Evolutionary conservation across 2,113 vertebrate species (phyloP), one percentile per base, ranked within the genome.

Genomic region (Hylia prasina): DNA sequence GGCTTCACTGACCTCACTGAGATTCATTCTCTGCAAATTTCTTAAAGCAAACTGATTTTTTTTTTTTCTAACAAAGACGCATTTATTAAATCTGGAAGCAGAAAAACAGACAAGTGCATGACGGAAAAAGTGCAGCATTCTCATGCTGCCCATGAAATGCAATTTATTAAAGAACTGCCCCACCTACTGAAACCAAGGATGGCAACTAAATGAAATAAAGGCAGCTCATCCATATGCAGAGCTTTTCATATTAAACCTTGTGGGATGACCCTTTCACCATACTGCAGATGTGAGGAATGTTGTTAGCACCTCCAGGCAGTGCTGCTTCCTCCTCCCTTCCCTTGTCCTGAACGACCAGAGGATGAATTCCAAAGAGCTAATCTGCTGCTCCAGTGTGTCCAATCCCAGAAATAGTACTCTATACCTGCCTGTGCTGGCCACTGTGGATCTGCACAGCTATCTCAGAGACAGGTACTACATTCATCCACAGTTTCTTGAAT

Each of bases 191-290:
- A 57, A 37, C 23, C 6, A 3, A 42, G n/a, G 30, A 48, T 11
- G 53, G 30, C 14, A 94, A 70, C 6, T 5, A 80, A 79, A 72
- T 37, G 10, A 87, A 81, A 54, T 11, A 45, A 70, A 82, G 27
- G 31, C n/a, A 60, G 21, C 35, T 80, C 35, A 68, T 18, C 23
- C 17, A 0, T n/a, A 60, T 2, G 4, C 0, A 1, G 31, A 60
- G n/a, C 30, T 87, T 57, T 68, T 56, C 48, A 9, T 4, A 24
- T 13, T 27, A 82, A 82, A 5, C 15, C 7, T 70, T 1, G 3
- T 1, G 3, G 24, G 21, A 60, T 1, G 1, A 90, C 53, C 40
- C 15, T 79, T 82, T 13, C 39, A 53, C 56, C 15, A 44, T 17
- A 69, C 48, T 1, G 10, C 5, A 44, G 13, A 64, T 13, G 11